Percentiles rank a stretch among this genome's conserved stretches.
Conservation (phyloP, 2,888 invertebrate species). For the Orthonevra nobilis region DNA sequence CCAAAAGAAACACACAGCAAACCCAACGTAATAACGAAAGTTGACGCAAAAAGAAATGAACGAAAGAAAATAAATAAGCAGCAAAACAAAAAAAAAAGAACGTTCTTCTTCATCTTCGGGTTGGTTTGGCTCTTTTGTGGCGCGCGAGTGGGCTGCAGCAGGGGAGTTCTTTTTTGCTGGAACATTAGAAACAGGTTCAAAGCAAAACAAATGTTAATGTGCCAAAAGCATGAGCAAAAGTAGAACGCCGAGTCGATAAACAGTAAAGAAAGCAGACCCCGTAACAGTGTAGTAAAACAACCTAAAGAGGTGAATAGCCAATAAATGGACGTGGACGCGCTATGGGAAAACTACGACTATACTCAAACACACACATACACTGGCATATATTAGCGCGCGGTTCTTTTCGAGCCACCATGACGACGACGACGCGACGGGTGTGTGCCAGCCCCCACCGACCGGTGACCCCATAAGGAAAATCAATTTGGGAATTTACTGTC, state of each 20-base stretch:
- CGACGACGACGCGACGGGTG: too few relatives aligned
- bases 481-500: slow-evolving; percentile 28
- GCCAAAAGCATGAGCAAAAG: slow-evolving; percentile 70
- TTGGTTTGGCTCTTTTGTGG: too few relatives aligned
- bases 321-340: slow-evolving; percentile 77
- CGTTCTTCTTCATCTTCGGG: slow-evolving; percentile 18
- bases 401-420: too few relatives aligned
- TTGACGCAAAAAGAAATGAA: slow-evolving; percentile 44
- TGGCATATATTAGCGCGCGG: too few relatives aligned
- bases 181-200: slow-evolving; percentile 50
- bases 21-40: neutral
- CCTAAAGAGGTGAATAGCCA: slow-evolving; percentile 78
- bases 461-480: slow-evolving; percentile 46
- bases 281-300: slow-evolving; percentile 31
- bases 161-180: slow-evolving; percentile 38
- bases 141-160: slow-evolving; percentile 19
- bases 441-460: slow-evolving; percentile 3
- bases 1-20: neutral
- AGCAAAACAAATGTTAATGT: slow-evolving; percentile 69
- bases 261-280: slow-evolving; percentile 57
- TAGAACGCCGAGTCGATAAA: slow-evolving; percentile 64
- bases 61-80: slow-evolving; percentile 33
- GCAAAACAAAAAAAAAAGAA: slow-evolving; percentile 11
- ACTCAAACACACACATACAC: too few relatives aligned
- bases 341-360: slow-evolving; percentile 17